phyloP scores from a whole-genome alignment of 2,797 vertebrate genomes.

The Megaceryle alcyon region DNA sequence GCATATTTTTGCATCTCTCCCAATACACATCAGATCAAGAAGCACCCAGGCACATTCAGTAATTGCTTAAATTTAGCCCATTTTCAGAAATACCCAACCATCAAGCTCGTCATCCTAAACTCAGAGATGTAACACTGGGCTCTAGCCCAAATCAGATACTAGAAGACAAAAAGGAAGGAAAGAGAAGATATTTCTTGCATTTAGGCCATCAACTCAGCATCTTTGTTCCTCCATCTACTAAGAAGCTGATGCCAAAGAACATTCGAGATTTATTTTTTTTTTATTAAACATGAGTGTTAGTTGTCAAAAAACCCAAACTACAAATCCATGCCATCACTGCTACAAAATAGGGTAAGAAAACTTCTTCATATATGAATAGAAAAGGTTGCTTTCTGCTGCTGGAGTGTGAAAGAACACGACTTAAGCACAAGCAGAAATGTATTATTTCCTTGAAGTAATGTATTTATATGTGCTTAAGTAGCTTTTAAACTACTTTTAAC shows the following conservation, averaged over 20 bases:
- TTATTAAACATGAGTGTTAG: neutral
- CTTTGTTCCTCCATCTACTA: neutral
- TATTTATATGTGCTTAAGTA: neutral
- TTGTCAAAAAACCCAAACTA: neutral
- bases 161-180: neutral
- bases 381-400: neutral
- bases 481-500: neutral
- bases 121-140: neutral
- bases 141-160: neutral
- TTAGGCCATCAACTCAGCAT: neutral
- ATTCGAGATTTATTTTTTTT: neutral
- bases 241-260: rapidly evolving
- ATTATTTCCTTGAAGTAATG: neutral
- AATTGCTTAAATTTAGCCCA: neutral
- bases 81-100: neutral
- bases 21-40: rapidly evolving
- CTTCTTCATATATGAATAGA: neutral
- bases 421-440: neutral
- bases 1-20: neutral
- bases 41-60: neutral
- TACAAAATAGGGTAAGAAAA: neutral
- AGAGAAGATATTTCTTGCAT: neutral
- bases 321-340: neutral
- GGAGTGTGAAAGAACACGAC: neutral
- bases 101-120: neutral